Conservation (phyloP, 2,888 invertebrate genomes). For the Dynastes tityus region DNA sequence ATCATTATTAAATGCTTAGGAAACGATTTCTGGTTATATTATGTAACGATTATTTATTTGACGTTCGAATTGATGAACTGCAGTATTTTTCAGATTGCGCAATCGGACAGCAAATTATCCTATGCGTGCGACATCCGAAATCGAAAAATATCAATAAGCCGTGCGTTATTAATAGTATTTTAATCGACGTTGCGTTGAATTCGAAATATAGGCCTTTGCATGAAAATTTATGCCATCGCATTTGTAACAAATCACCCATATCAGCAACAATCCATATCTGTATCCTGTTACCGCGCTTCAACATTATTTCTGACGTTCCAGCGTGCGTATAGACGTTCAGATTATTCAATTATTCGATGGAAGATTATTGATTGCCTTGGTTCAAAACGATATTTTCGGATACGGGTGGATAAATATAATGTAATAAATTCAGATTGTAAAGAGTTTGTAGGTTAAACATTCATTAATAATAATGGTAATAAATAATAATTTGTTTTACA, state of each 20-base stretch:
- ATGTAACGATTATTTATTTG: too few species aligned
- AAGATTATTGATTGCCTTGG: conserved; percentile 30
- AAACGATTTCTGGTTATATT: too few species aligned
- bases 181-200: conserved; percentile 33
- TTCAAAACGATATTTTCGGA: conserved; percentile 9
- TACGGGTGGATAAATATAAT: neutral
- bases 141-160: conserved; percentile 11
- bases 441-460: too few species aligned
- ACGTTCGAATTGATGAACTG: too few species aligned
- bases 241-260: conserved; percentile 36
- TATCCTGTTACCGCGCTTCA: conserved; percentile 42
- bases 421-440: too few species aligned
- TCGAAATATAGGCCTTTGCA: conserved; percentile 30
- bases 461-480: too few species aligned
- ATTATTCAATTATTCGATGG: conserved; percentile 38
- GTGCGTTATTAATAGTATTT: conserved; percentile 22
- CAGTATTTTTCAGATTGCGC: too few species aligned
- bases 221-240: conserved; percentile 42
- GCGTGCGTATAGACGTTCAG: conserved; percentile 27
- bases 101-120: too few species aligned
- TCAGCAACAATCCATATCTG: conserved; percentile 43
- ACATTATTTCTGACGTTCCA: conserved; percentile 39
- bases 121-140: too few species aligned
- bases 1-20: too few species aligned
- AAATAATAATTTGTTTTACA: too few species aligned